phyloP scores from a whole-genome alignment of 2,888 invertebrate genomes.

The Maniola hyperantus region DNA sequence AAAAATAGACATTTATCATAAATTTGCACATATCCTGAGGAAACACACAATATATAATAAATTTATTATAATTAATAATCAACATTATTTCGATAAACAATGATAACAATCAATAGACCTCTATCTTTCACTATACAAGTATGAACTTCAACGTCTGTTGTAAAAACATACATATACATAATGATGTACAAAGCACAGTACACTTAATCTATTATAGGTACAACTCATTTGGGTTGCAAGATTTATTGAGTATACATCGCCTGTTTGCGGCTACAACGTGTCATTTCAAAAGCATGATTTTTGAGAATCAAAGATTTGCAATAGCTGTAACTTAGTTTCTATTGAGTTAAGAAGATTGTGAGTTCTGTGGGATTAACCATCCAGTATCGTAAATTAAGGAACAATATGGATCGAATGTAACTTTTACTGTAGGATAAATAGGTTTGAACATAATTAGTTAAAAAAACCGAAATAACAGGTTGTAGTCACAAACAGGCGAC shows the following conservation, averaged over 20 bases:
- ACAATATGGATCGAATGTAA: too few relatives aligned
- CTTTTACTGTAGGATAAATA: too few relatives aligned
- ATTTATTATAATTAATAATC: slow-evolving; percentile 78
- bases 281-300: too few relatives aligned
- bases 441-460: too few relatives aligned
- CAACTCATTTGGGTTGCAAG: slow-evolving; percentile 43
- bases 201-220: slow-evolving; percentile 51
- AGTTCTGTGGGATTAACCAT: too few relatives aligned
- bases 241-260: slow-evolving; percentile 33
- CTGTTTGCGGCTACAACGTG: too few relatives aligned
- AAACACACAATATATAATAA: slow-evolving; percentile 78
- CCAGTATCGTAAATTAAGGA: too few relatives aligned
- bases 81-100: slow-evolving; percentile 79
- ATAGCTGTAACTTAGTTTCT: too few relatives aligned
- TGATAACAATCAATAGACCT: slow-evolving; percentile 78
- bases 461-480: too few relatives aligned
- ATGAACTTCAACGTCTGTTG: slow-evolving; percentile 72
- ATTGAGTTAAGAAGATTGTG: too few relatives aligned
- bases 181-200: slow-evolving; percentile 60
- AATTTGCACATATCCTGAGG: slow-evolving; percentile 71
- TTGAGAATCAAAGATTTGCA: too few relatives aligned
- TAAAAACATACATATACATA: slow-evolving; percentile 60
- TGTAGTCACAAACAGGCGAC: too few relatives aligned
- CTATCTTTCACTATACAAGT: slow-evolving; percentile 70
- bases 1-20: slow-evolving; percentile 77